phyloP scores from a whole-genome alignment of 2,888 invertebrate genomes.

The Heliconius ethilla region DNA sequence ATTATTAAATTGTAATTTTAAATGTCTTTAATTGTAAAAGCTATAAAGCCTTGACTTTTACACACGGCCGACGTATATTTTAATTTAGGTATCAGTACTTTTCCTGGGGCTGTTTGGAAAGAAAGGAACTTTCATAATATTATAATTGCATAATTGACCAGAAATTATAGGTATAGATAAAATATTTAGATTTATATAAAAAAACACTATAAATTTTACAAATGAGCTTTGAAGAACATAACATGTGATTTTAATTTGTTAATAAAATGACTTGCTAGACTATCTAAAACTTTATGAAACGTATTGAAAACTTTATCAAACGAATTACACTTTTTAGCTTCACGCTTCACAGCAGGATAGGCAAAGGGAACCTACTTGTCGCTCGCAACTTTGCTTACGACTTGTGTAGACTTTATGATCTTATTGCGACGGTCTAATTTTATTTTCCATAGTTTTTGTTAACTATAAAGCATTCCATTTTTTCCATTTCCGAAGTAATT shows the following conservation, averaged over 20 bases:
- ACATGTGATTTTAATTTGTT: too few species aligned
- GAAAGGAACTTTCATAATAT: slow-evolving; percentile 1
- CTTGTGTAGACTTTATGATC: too few species aligned
- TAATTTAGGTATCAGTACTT: slow-evolving; percentile 29
- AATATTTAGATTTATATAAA: too few species aligned
- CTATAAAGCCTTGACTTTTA: slow-evolving; percentile 39
- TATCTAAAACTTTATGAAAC: too few species aligned
- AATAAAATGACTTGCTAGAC: too few species aligned
- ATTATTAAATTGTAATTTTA: background rate
- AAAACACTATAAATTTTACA: background rate
- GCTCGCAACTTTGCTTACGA: too few species aligned
- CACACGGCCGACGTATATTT: slow-evolving; percentile 22
- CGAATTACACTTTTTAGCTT: too few species aligned
- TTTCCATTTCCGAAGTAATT: background rate
- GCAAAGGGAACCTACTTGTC: too few species aligned
- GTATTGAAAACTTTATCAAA: too few species aligned
- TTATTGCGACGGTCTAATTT: too few species aligned
- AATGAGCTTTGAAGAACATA: background rate
- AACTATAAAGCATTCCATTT: background rate
- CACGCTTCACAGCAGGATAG: too few species aligned
- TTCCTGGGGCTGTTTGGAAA: slow-evolving; percentile 20
- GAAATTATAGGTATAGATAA: too few species aligned
- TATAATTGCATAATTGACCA: background rate
- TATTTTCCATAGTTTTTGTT: background rate
- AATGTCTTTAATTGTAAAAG: slow-evolving; percentile 4